phyloP scores from a whole-genome alignment of 2,888 invertebrate genomes.

The Priocnemis perturbator region DNA sequence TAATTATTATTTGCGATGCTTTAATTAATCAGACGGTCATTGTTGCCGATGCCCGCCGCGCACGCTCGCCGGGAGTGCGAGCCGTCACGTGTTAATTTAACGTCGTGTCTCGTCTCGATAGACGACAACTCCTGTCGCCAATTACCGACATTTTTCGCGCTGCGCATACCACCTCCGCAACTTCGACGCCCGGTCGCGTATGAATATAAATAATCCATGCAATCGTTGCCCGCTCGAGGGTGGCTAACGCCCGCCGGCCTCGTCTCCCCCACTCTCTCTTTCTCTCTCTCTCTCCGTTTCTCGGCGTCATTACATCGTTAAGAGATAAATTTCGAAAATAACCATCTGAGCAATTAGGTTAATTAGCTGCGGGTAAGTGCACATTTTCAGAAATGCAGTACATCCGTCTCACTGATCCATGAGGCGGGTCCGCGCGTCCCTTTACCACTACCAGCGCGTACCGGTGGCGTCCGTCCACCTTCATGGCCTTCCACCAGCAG shows the following conservation, averaged over 20 bases:
- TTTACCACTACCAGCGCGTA: constrained; percentile 21
- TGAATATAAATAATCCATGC: no score
- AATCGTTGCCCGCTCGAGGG: no score
- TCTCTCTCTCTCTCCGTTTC: constrained; percentile 2
- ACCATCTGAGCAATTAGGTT: constrained; percentile 24
- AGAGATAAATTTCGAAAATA: constrained; percentile 12
- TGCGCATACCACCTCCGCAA: no score
- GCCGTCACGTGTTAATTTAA: no score
- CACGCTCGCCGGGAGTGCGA: no score
- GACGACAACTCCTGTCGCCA: no score
- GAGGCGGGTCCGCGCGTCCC: constrained; percentile 34
- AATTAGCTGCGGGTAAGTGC: constrained; percentile 34
- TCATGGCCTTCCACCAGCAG: constrained; percentile 31
- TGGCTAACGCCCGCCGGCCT: not conserved
- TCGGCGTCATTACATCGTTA: not conserved
- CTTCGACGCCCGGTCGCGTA: no score
- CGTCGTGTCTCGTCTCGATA: no score
- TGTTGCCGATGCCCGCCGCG: no score
- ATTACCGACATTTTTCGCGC: no score
- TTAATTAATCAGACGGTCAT: no score
- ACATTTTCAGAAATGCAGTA: constrained; percentile 35
- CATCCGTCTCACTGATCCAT: constrained; percentile 35
- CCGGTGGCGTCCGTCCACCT: constrained; percentile 33
- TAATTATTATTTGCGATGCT: no score
- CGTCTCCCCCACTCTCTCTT: not conserved